Percentiles rank a stretch among this genome's conserved stretches.
phyloP scores from a whole-genome alignment of 23 tunicate species.

The Ciona savignyi region DNA sequence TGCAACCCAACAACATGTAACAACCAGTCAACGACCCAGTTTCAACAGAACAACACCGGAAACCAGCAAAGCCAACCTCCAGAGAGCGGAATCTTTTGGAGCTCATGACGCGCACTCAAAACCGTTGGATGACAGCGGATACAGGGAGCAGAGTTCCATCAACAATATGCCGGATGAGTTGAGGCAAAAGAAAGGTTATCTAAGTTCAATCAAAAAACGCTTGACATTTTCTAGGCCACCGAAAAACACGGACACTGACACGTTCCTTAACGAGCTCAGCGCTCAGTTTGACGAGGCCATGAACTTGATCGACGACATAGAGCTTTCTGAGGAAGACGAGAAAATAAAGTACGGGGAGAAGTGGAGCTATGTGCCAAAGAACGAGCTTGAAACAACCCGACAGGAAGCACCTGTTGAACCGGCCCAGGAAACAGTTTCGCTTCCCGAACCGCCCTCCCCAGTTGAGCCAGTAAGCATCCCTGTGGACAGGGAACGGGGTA shows the following conservation, averaged over 20 bases:
- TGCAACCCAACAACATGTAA: background rate
- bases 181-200: constrained; percentile 20
- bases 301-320: constrained; percentile 63
- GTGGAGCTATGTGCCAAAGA: constrained; percentile 78
- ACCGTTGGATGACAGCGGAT: background rate
- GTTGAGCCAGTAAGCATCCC: background rate
- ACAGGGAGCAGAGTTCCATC: background rate
- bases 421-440: background rate
- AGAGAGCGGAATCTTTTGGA: background rate
- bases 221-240: constrained; percentile 74
- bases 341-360: constrained; percentile 55
- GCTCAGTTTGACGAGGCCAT: constrained; percentile 78
- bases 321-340: constrained; percentile 26
- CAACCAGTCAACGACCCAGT: background rate
- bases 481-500: constrained; percentile 22
- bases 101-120: background rate
- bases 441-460: constrained; percentile 24
- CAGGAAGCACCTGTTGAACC: background rate
- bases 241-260: constrained; percentile 75
- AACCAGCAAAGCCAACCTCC: background rate
- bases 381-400: background rate
- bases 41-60: background rate
- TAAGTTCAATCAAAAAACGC: constrained; percentile 38
- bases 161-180: background rate
- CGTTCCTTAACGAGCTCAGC: constrained; percentile 69